phyloP scores from a whole-genome alignment of 2,888 invertebrate genomes.

The Nudaria mundana region DNA sequence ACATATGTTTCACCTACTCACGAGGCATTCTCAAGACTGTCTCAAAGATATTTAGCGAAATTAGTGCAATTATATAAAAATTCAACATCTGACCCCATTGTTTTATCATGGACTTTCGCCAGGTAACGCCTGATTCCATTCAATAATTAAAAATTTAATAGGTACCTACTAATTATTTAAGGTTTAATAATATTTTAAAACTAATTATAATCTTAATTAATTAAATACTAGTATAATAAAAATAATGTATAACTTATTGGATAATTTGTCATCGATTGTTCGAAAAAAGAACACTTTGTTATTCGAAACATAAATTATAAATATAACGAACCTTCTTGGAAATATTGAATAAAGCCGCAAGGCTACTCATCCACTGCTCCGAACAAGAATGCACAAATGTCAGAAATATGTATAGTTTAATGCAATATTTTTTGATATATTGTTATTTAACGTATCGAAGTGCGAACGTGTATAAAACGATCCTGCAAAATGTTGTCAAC shows the following conservation, averaged over 20 bases:
- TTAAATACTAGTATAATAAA: constrained; percentile 57
- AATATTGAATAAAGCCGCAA: constrained; percentile 39
- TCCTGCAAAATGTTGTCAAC: constrained; percentile 11
- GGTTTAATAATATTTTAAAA: constrained; percentile 18
- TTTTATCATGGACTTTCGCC: no score
- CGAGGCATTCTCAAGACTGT: no score
- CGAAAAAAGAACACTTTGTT: constrained; percentile 48
- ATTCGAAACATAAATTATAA: constrained; percentile 53
- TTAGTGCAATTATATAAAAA: no score
- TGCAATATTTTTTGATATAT: constrained; percentile 14
- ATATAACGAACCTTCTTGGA: constrained; percentile 58
- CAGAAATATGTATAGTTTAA: constrained; percentile 24
- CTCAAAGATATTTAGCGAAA: no score
- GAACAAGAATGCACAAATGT: constrained; percentile 16
- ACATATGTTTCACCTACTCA: no score
- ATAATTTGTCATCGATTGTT: constrained; percentile 69
- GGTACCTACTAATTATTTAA: no score
- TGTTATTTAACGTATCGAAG: no score
- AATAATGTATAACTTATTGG: constrained; percentile 67
- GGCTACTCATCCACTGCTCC: constrained; percentile 18
- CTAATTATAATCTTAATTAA: constrained; percentile 34
- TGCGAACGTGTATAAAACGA: constrained; percentile 2
- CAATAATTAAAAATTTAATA: no score
- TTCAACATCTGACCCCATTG: no score
- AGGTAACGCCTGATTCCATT: no score